phyloP scores from a whole-genome alignment of 2,797 vertebrate genomes.

The Megalops cyprinoides region DNA sequence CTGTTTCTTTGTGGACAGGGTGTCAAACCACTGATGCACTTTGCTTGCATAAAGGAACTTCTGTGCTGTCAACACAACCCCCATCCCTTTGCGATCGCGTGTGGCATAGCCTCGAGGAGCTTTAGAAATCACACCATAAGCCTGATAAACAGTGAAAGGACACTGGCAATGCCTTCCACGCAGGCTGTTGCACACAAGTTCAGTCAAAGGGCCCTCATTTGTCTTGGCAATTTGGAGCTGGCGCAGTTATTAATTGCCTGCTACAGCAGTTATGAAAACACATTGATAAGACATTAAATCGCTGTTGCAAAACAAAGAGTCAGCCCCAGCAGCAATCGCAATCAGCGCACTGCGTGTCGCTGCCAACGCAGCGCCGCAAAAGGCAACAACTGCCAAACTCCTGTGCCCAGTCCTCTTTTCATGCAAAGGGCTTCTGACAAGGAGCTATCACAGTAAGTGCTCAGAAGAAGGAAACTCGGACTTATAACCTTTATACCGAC shows the following conservation, averaged over 20 bases:
- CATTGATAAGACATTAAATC: constrained; percentile 7
- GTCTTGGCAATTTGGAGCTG: constrained; percentile 18
- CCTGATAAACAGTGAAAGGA: background rate
- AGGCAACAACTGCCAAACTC: background rate
- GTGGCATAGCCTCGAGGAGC: background rate
- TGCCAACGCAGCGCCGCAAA: background rate
- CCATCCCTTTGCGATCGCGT: background rate
- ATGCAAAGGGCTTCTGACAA: constrained; percentile 18
- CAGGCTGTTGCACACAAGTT: background rate
- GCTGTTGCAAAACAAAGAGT: background rate
- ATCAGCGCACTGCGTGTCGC: background rate
- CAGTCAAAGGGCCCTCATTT: background rate
- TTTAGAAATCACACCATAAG: background rate
- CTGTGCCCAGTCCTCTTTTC: background rate
- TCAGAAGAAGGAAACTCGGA: background rate
- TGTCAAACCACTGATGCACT: background rate
- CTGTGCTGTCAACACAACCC: background rate
- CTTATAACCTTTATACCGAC: constrained; percentile 11
- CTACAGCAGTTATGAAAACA: constrained; percentile 22
- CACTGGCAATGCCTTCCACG: background rate
- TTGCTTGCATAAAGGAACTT: background rate
- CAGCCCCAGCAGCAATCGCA: background rate
- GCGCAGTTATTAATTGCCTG: constrained; percentile 24
- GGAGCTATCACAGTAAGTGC: constrained; percentile 7
- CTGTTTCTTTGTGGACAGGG: background rate